These are phyloP conservation scores for Pseudomyrmex flavicornis DNA, from an alignment of 1,140 invertebrate genomes.

Conservation along the genomic window DNA sequence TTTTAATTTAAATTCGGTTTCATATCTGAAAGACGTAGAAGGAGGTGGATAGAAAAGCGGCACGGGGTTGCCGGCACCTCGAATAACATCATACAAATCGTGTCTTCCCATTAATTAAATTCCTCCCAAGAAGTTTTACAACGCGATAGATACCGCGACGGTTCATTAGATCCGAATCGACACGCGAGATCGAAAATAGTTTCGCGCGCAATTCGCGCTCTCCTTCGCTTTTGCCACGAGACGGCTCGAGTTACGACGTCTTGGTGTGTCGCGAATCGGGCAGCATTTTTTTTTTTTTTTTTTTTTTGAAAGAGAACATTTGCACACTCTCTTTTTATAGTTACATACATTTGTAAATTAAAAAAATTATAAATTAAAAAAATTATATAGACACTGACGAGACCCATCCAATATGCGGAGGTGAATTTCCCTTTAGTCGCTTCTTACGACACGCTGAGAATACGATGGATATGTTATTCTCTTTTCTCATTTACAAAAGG, in stretches of 20 bases:
- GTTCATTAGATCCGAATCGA: slow-evolving; percentile 79
- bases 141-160: slow-evolving; percentile 62
- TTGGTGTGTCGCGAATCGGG: not conserved
- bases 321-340: too few relatives aligned
- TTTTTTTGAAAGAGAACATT: not conserved
- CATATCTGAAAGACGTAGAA: slow-evolving; percentile 75
- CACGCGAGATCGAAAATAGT: slow-evolving; percentile 78
- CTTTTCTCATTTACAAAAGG: too few relatives aligned
- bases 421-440: too few relatives aligned
- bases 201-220: slow-evolving; percentile 74
- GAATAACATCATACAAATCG: slow-evolving; percentile 82
- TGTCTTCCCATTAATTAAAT: slow-evolving; percentile 82
- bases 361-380: too few relatives aligned
- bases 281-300: not conserved
- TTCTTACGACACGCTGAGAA: too few relatives aligned
- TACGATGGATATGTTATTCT: too few relatives aligned
- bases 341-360: too few relatives aligned
- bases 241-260: not conserved
- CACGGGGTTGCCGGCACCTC: slow-evolving; percentile 57
- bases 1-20: slow-evolving; percentile 82
- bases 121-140: slow-evolving; percentile 79
- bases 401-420: too few relatives aligned
- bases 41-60: slow-evolving; percentile 28
- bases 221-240: slow-evolving; percentile 36
- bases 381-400: too few relatives aligned